Conservation (phyloP, 1,140 invertebrate genomes). For the Holotrichia oblita region DNA sequence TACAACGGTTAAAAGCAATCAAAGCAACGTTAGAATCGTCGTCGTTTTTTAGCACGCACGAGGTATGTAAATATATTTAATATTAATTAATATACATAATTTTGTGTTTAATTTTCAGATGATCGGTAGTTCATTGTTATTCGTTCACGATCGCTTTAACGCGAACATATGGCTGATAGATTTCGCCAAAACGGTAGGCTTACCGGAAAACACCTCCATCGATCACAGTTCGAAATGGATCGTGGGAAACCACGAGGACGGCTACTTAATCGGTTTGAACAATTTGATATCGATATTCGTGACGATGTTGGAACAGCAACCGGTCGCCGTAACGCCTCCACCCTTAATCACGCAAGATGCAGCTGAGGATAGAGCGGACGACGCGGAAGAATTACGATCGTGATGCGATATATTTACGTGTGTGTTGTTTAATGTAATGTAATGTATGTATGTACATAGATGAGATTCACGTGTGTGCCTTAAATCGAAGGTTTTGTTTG, state of each 20-base stretch:
- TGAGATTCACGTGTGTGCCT: too few relatives aligned
- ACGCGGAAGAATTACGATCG: slow-evolving; percentile 6
- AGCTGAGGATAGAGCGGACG: background rate
- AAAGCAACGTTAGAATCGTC: slow-evolving; percentile 82
- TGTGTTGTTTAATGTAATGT: too few relatives aligned
- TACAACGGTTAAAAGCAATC: slow-evolving; percentile 85
- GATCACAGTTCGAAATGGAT: slow-evolving; percentile 88
- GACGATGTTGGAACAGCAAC: slow-evolving; percentile 63
- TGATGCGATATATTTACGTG: background rate
- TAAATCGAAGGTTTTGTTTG: too few relatives aligned
- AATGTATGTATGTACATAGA: too few relatives aligned
- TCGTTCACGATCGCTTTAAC: slow-evolving; percentile 90
- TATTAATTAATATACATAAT: background rate
- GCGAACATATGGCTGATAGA: slow-evolving; percentile 98
- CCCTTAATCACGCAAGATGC: slow-evolving; percentile 1
- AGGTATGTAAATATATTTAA: slow-evolving; percentile 64
- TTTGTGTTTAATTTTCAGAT: slow-evolving; percentile 67
- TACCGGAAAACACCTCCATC: slow-evolving; percentile 80
- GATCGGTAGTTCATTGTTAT: slow-evolving; percentile 96
- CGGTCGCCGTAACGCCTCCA: slow-evolving; percentile 55
- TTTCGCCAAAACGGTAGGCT: slow-evolving; percentile 93
- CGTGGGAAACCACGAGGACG: slow-evolving; percentile 98
- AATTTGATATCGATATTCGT: slow-evolving; percentile 91
- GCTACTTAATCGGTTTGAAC: slow-evolving; percentile 93
- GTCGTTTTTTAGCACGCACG: slow-evolving; percentile 89